Evolutionary conservation across 92 coral and sea anemone species (phyloP).

Genomic region (Parazoanthus swiftii): DNA sequence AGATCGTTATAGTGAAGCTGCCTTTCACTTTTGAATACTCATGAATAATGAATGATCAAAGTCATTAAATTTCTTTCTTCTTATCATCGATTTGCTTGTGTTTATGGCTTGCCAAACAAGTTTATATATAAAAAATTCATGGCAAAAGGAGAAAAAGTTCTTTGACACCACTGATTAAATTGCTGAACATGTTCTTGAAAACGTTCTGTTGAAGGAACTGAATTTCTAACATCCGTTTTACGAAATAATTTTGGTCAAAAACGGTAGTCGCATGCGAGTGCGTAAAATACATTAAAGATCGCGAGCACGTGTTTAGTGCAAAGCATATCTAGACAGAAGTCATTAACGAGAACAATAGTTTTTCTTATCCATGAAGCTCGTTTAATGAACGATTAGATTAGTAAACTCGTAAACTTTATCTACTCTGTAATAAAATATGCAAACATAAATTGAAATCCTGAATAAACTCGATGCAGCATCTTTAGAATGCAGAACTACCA

Average conservation of each 20-base stretch:
- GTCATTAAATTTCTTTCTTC: background rate
- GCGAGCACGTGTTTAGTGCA: constrained; percentile 4
- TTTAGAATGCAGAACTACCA: background rate
- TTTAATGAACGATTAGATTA: background rate
- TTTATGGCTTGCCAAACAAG: background rate
- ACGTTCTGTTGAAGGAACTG: background rate
- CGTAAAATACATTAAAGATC: background rate
- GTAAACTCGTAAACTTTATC: background rate
- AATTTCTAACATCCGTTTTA: too few relatives aligned
- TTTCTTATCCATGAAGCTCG: background rate
- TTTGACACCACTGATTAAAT: too few relatives aligned
- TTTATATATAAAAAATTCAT: background rate
- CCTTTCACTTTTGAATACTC: background rate
- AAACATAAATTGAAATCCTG: background rate
- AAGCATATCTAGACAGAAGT: background rate
- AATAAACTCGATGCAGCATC: background rate
- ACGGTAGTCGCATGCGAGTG: too few relatives aligned
- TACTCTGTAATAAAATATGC: background rate
- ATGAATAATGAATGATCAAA: background rate
- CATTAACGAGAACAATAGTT: background rate
- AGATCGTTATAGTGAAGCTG: background rate
- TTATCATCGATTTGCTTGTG: background rate
- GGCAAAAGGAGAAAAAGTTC: background rate
- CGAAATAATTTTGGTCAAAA: background rate
- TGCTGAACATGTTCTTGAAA: background rate